These are phyloP conservation scores for Plecotus auritus DNA, from an alignment of 2,113 vertebrate species.

Conservation along the genomic window DNA sequence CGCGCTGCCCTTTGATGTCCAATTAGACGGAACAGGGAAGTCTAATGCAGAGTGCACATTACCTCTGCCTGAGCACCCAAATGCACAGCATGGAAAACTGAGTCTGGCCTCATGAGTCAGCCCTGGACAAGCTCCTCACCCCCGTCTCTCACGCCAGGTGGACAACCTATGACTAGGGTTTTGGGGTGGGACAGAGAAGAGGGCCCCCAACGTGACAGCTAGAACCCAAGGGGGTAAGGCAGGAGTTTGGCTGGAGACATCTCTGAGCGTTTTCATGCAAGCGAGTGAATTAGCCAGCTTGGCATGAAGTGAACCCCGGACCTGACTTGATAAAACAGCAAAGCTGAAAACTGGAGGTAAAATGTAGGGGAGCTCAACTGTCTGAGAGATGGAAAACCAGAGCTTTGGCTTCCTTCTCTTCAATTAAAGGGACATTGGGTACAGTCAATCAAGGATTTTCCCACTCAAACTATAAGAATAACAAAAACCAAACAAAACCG, in stretches of 20 bases:
- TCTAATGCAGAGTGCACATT: background rate
- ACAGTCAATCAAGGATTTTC: background rate
- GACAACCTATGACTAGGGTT: background rate
- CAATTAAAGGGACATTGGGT: background rate
- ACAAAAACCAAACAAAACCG: background rate
- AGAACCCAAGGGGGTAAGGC: background rate
- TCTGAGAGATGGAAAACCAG: background rate
- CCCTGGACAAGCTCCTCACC: background rate
- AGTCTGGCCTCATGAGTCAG: conserved; percentile 25
- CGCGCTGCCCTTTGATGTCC: conserved; percentile 52
- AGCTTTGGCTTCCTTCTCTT: background rate
- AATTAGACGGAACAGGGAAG: conserved; percentile 35
- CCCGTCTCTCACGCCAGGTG: background rate
- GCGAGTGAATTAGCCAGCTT: background rate
- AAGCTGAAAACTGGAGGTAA: background rate
- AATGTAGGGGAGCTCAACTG: background rate
- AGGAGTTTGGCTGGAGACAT: background rate
- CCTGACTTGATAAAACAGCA: background rate
- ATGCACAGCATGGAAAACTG: conserved; percentile 70
- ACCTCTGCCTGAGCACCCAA: conserved; percentile 26
- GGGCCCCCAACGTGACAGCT: background rate
- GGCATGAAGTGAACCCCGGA: background rate
- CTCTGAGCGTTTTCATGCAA: background rate
- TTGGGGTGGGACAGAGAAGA: background rate
- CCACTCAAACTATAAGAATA: background rate